phyloP scores from a whole-genome alignment of 1,140 invertebrate species.

The Scaptomyza pallida region DNA sequence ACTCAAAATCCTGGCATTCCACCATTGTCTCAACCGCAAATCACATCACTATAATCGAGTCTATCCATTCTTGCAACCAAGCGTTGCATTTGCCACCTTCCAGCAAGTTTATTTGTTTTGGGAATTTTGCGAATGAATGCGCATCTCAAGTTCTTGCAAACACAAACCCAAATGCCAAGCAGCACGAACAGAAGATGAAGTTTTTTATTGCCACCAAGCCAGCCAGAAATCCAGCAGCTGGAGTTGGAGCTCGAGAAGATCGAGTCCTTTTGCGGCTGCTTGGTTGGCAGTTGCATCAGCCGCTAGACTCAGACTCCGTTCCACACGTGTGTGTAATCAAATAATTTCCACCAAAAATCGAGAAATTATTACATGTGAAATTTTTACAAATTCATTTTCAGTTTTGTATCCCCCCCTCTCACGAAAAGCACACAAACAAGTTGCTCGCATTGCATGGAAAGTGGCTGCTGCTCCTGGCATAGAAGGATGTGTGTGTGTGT shows the following conservation, averaged over 20 bases:
- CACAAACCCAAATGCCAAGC: conserved; percentile 21
- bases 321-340: conserved; percentile 81
- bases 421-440: conserved; percentile 37
- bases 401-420: conserved; percentile 30
- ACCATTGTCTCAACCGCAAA: conserved; percentile 16
- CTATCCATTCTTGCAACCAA: background rate
- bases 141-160: conserved; percentile 34
- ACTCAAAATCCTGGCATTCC: background rate
- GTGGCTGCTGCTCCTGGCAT: conserved; percentile 47
- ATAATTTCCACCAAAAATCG: conserved; percentile 78
- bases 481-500: conserved; percentile 78
- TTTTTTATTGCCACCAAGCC: conserved; percentile 65
- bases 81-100: conserved; percentile 12
- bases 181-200: conserved; percentile 70
- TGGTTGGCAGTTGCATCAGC: conserved; percentile 40
- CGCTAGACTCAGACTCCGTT: conserved; percentile 29
- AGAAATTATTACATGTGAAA: conserved; percentile 77
- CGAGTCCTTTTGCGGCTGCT: conserved; percentile 6
- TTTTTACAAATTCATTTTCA: conserved; percentile 79
- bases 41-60: conserved; percentile 31
- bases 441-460: conserved; percentile 73
- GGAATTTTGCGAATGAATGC: conserved; percentile 66
- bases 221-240: conserved; percentile 28
- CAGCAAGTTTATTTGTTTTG: conserved; percentile 76
- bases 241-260: conserved; percentile 16